Conservation (phyloP, 2,797 vertebrate species). For the Poecile montanus region DNA sequence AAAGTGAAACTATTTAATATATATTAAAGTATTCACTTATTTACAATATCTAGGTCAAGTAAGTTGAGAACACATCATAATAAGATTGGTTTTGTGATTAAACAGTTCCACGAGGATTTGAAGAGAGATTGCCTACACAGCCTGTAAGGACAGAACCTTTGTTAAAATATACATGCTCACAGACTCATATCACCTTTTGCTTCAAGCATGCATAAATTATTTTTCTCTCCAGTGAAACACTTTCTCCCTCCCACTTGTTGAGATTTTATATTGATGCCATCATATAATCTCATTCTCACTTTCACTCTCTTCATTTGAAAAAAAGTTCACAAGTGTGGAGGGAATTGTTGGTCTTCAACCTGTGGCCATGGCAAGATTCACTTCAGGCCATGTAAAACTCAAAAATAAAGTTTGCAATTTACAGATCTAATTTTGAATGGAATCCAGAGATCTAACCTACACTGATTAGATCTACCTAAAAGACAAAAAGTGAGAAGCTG, state of each 20-base stretch:
- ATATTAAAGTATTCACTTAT: background rate
- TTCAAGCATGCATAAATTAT: background rate
- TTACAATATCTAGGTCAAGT: background rate
- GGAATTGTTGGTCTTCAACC: background rate
- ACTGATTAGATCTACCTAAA: background rate
- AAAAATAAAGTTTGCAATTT: background rate
- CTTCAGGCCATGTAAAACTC: background rate
- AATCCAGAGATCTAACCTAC: background rate
- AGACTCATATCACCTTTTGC: background rate
- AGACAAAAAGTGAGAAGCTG: background rate
- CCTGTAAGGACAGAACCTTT: background rate
- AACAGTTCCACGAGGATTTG: background rate
- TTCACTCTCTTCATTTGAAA: background rate
- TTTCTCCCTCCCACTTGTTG: background rate
- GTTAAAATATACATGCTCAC: background rate
- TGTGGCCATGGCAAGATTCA: background rate
- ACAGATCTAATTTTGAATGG: background rate
- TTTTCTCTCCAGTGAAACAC: background rate
- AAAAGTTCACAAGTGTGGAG: background rate
- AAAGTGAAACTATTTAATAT: slow-evolving; percentile 5
- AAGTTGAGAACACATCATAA: background rate
- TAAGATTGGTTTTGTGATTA: background rate
- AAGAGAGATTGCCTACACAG: background rate
- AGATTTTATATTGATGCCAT: background rate
- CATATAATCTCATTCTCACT: background rate